Conservation (phyloP, 2,113 vertebrate species). For the Crotalus viridis region DNA sequence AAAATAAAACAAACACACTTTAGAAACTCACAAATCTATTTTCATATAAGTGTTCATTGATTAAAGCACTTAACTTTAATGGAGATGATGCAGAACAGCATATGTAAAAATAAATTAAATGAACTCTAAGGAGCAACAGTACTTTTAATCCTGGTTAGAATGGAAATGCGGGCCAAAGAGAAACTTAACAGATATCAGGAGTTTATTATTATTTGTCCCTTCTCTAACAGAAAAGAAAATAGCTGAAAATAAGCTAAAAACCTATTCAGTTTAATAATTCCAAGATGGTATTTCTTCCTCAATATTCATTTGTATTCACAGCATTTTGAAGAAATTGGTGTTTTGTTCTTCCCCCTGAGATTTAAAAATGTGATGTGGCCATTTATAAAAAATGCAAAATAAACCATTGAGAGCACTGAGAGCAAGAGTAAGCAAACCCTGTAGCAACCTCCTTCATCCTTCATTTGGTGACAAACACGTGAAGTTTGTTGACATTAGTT, state of each 20-base stretch:
- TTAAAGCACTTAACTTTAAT: background rate
- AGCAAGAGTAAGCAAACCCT: background rate
- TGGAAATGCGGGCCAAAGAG: constrained; percentile 1
- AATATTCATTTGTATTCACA: background rate
- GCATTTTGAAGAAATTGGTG: background rate
- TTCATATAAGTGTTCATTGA: background rate
- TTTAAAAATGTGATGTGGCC: background rate
- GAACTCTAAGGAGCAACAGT: background rate
- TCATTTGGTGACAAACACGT: constrained; percentile 23
- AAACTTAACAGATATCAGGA: background rate
- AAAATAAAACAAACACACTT: background rate
- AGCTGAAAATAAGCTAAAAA: background rate
- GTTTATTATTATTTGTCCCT: constrained; percentile 10
- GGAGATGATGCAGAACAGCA: background rate
- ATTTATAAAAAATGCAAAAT: constrained; percentile 12
- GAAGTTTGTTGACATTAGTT: background rate
- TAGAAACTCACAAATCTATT: background rate
- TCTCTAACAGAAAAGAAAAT: background rate
- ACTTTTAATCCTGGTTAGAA: background rate
- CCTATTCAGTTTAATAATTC: constrained; percentile 11
- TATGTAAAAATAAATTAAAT: background rate
- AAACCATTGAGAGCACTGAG: background rate
- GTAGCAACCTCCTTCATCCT: background rate
- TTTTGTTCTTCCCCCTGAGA: background rate
- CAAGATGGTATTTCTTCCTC: background rate